Base-by-base conservation (phyloP, 2,888 invertebrate genomes). In the Vesta saturnalis region DNA sequence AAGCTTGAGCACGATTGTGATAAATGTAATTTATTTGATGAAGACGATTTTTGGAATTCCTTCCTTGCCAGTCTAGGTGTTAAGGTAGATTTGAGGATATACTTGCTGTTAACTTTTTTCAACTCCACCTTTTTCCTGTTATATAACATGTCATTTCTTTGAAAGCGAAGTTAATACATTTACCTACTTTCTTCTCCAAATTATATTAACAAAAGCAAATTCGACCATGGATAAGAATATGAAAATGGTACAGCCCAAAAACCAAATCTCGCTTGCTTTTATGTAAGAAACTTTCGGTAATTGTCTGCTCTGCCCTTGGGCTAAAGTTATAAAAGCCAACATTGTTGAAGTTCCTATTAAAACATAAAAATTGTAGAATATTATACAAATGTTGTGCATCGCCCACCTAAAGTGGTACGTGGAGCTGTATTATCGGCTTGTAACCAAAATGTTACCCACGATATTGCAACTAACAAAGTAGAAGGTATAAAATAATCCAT, bases 241-340 rank as follows among this genome's bases (percentile, higher is more conserved):
- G 78, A 95, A 94, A 52, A 91, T 90, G 0, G 91, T 92, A 79
- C 94, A 94, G 3, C 92, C 94, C 62, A 95, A 84, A 82, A 95
- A 95, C 94, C 95, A 95, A 70, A 95, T 92, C 83, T 95, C 95
- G 71, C 94, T 94, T 1, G 94, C 93, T 84, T 95, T 95, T 70
- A 95, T 94, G 79, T 95, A 95, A 1, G 94, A 94, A 18, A 95
- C 95, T 83, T 95, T 95, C 0, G 95, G 95, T 70, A 95, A 83
- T 4, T 92, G 93, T 83, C 94, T 94, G 57, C 92, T 93, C 76
- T 94, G 92, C 35, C 94, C 93, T 5, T 94, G 92, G 35, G 94
- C 94, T 69, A 95, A 85, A 12, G 95, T 95, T 77, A 95, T 95
- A 79, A 95, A 95, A 47, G 95, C 93, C 74, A 95, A 85, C 90